Evolutionary conservation across 2,888 invertebrate genomes (phyloP).

Genomic region (Agriotes lineatus): DNA sequence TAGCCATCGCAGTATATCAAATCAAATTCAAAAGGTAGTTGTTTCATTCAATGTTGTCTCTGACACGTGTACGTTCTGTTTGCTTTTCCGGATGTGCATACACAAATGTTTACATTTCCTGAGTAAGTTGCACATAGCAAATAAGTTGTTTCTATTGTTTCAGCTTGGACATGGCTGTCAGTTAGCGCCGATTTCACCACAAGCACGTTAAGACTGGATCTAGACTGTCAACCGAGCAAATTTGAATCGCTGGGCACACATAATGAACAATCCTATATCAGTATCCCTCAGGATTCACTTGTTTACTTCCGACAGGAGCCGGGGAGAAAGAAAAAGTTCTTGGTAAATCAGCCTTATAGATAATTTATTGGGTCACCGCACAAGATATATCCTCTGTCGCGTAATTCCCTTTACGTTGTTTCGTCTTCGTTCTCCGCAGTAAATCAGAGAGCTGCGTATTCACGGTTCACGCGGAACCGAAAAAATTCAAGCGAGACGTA

Average conservation of each 20-base stretch:
- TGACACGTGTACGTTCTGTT: too few species aligned
- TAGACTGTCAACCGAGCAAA: slow-evolving; percentile 64
- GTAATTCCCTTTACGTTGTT: slow-evolving; percentile 29
- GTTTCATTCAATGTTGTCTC: too few species aligned
- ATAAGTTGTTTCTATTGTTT: slow-evolving; percentile 37
- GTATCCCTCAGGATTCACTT: slow-evolving; percentile 63
- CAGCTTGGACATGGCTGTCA: slow-evolving; percentile 66
- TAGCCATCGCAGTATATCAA: too few species aligned
- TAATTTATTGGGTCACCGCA: slow-evolving; percentile 44
- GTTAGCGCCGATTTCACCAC: slow-evolving; percentile 61
- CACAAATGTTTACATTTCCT: too few species aligned
- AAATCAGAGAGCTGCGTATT: slow-evolving; percentile 9
- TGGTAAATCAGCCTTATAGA: slow-evolving; percentile 58
- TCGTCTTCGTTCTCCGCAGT: slow-evolving; percentile 2
- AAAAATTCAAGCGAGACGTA: neutral
- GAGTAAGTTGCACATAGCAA: too few species aligned
- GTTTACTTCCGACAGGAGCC: slow-evolving; percentile 67
- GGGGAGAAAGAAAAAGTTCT: slow-evolving; percentile 66
- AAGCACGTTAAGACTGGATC: slow-evolving; percentile 62
- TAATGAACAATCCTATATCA: slow-evolving; percentile 55
- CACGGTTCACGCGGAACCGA: neutral
- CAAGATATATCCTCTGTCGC: slow-evolving; percentile 22
- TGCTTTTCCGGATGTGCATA: too few species aligned
- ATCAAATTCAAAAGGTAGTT: too few species aligned
- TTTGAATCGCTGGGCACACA: slow-evolving; percentile 60